Conservation (phyloP, 2,888 invertebrate genomes). For the Rhingia campestris region DNA sequence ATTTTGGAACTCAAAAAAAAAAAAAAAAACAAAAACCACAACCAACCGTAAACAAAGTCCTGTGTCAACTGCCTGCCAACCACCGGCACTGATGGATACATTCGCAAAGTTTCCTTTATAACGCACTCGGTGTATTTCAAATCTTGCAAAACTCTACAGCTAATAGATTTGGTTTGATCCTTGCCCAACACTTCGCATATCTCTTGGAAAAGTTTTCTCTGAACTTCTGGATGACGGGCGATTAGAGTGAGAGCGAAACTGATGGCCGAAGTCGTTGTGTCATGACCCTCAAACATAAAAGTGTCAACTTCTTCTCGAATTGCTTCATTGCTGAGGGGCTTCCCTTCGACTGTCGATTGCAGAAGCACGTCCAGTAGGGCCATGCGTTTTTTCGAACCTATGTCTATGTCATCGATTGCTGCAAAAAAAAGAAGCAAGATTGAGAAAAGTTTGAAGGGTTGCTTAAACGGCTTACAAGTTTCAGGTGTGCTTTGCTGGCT, state of each 20-base stretch:
- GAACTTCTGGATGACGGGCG: constrained; percentile 78
- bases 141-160: constrained; percentile 75
- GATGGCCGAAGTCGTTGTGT: constrained; percentile 80
- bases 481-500: constrained; percentile 5
- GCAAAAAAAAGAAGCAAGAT: neutral
- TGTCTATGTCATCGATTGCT: constrained; percentile 78
- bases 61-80: constrained; percentile 84
- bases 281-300: constrained; percentile 86
- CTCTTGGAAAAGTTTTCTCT: constrained; percentile 78
- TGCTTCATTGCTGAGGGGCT: constrained; percentile 84
- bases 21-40: neutral
- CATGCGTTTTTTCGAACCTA: constrained; percentile 85
- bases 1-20: neutral
- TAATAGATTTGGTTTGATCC: constrained; percentile 75
- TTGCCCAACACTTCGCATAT: constrained; percentile 76
- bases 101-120: constrained; percentile 86
- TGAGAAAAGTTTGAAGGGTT: constrained; percentile 6
- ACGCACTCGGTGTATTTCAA: constrained; percentile 84
- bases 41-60: constrained; percentile 84
- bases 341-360: constrained; percentile 84
- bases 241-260: constrained; percentile 78
- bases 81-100: constrained; percentile 86
- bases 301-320: constrained; percentile 88
- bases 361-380: constrained; percentile 87
- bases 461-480: constrained; percentile 46